Conservation (phyloP, 2,888 invertebrate genomes). For the Cheilosia scutellata region DNA sequence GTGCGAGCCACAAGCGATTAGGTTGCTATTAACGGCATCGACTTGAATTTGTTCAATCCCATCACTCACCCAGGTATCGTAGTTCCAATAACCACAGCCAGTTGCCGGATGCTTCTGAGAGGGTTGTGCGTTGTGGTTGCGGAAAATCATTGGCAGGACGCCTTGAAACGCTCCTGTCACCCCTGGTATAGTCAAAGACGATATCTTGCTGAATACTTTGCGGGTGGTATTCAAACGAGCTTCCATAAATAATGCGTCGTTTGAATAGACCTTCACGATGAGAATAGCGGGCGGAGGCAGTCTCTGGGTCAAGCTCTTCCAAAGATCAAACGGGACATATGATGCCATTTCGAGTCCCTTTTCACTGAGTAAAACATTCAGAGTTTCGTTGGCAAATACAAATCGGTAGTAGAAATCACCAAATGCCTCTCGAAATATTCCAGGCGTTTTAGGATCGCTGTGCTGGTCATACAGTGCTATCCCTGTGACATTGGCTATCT, state of each 20-base stretch:
- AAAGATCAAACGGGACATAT: constrained; percentile 85
- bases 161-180: constrained; percentile 80
- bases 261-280: constrained; percentile 85
- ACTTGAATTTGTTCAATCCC: constrained; percentile 84
- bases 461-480: constrained; percentile 79
- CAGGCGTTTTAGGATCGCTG: background rate
- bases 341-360: constrained; percentile 85
- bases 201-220: constrained; percentile 84
- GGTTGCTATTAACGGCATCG: constrained; percentile 71
- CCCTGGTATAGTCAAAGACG: constrained; percentile 87
- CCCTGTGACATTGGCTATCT: constrained; percentile 80
- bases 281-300: constrained; percentile 81
- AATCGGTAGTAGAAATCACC: constrained; percentile 80
- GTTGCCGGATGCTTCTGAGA: constrained; percentile 73
- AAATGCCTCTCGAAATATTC: constrained; percentile 52
- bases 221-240: constrained; percentile 80
- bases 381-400: constrained; percentile 84
- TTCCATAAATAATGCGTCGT: constrained; percentile 86
- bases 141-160: constrained; percentile 54
- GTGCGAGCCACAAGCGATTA: constrained; percentile 85
- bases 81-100: constrained; percentile 87
- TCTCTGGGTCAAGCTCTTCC: constrained; percentile 78
- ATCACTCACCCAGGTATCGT: constrained; percentile 86
- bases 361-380: constrained; percentile 83
- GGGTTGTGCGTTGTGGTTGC: constrained; percentile 9